phyloP scores from a whole-genome alignment of 2,113 vertebrate species.

The Cynopterus brachyotis region DNA sequence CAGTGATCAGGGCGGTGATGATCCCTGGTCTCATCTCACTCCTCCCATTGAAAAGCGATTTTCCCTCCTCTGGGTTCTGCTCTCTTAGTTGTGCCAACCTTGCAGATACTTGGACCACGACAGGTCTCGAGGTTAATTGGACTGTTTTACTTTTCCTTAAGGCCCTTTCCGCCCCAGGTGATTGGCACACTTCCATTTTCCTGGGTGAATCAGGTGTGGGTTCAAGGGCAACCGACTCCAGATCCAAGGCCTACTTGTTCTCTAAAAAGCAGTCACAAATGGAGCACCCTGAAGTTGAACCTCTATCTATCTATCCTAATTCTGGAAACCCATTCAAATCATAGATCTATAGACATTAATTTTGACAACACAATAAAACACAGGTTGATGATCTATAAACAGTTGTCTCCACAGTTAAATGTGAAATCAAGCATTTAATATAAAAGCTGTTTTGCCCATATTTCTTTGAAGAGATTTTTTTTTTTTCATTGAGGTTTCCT shows the following conservation, averaged over 20 bases:
- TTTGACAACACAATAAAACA: background rate
- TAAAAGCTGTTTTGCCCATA: background rate
- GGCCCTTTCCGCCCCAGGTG: background rate
- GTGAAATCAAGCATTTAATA: background rate
- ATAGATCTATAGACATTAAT: background rate
- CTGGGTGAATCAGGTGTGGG: background rate
- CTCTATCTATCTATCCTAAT: background rate
- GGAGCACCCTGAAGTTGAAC: background rate
- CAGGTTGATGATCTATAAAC: background rate
- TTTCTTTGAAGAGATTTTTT: background rate
- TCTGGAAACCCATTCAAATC: background rate
- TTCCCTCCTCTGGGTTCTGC: background rate
- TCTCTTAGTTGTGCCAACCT: background rate
- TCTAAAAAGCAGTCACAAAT: background rate
- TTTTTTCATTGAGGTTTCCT: background rate
- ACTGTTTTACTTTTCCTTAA: background rate
- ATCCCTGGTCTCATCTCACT: background rate
- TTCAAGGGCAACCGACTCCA: background rate
- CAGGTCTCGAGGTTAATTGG: background rate
- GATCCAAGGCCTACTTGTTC: background rate
- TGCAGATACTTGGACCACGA: background rate
- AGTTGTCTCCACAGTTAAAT: background rate
- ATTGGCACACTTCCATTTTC: background rate
- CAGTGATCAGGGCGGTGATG: background rate
- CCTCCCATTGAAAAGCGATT: background rate